Evolutionary conservation across 2,113 vertebrate species (phyloP), one percentile per base, ranked within the genome.

Genomic region (Ovis aries): DNA sequence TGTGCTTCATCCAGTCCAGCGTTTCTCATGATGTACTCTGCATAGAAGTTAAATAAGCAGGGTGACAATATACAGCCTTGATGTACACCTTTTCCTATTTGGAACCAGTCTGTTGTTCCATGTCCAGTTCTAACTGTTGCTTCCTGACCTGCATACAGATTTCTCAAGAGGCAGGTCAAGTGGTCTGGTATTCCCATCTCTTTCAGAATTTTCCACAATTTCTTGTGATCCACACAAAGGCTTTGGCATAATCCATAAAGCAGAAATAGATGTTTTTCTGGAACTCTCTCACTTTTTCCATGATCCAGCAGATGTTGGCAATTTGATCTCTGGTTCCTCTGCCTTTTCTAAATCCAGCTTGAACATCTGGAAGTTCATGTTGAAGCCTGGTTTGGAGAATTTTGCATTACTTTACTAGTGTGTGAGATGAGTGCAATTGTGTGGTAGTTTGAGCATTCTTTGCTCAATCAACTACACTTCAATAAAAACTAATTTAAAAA

Each of bases 361-460:
- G n/a, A 71, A 71, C 64, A 71, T 71, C 64, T 71, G n/a, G 19
- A 71, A 36, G n/a, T 71, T 71, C 9, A 12, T 36, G 19, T 71
- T 36, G n/a, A 71, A 71, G n/a, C 64, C 64, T 71, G n/a, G 9
- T 19, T 71, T 71, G n/a, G n/a, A 36, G 64, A 71, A 71, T 71
- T 36, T 71, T 71, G 64, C n/a, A 71, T 36, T 36, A 71, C n/a
- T 71, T 71, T 0, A 0, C 19, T 71, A 71, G n/a, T 0, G 0
- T 71, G 5, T 36, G n/a, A 71, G 67, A 71, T 71, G 67, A 71
- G 67, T 71, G 19, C 10, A 71, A 3, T 40, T 40, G n/a, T 71
- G 19, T 5, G n/a, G 19, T 71, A 71, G n/a, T 71, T 40, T 71
- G 67, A 40, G 5, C n/a, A 71, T 71, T 71, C 19, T 71, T 71